A percentile compares a stretch with the other conserved stretches of the same genome.
Evolutionary conservation across 2,113 vertebrate genomes (phyloP).

Genomic region (Abramis brama): DNA sequence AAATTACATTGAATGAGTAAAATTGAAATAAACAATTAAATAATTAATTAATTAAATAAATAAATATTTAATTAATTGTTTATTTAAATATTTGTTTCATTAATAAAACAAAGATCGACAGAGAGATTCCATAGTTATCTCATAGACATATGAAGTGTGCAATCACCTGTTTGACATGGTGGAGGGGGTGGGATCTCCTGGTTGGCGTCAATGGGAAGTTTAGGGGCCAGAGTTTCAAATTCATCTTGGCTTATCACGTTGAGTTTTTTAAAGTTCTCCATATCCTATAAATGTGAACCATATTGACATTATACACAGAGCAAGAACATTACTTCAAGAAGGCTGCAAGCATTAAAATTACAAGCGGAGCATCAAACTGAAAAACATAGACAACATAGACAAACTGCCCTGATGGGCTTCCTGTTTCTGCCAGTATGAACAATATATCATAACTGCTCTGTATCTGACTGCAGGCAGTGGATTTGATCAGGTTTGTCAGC

Average conservation of each 20-base stretch:
- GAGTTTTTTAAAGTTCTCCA: constrained; percentile 91
- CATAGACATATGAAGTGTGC: not conserved
- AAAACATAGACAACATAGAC: not conserved
- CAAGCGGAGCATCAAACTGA: not conserved
- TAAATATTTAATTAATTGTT: not conserved
- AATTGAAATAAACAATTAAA: no score
- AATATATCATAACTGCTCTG: not conserved
- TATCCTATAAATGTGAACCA: constrained; percentile 72
- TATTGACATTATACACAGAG: not conserved
- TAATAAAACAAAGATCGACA: not conserved
- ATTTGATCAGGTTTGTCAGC: not conserved
- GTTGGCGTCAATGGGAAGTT: constrained; percentile 75
- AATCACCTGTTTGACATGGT: constrained; percentile 70
- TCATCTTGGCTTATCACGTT: constrained; percentile 88
- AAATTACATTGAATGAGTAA: no score
- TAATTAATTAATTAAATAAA: not conserved
- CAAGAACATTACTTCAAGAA: not conserved
- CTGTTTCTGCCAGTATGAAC: not conserved
- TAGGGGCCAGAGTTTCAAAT: constrained; percentile 82
- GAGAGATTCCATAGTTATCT: not conserved
- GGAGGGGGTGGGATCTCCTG: constrained; percentile 77
- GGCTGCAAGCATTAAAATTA: not conserved
- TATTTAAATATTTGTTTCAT: not conserved
- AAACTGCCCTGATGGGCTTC: not conserved
- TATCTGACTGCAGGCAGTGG: constrained; percentile 16